A percentile compares a stretch with the other conserved stretches of the same genome.
Conservation (phyloP, 2,113 vertebrate genomes). For the Proteles cristata region DNA sequence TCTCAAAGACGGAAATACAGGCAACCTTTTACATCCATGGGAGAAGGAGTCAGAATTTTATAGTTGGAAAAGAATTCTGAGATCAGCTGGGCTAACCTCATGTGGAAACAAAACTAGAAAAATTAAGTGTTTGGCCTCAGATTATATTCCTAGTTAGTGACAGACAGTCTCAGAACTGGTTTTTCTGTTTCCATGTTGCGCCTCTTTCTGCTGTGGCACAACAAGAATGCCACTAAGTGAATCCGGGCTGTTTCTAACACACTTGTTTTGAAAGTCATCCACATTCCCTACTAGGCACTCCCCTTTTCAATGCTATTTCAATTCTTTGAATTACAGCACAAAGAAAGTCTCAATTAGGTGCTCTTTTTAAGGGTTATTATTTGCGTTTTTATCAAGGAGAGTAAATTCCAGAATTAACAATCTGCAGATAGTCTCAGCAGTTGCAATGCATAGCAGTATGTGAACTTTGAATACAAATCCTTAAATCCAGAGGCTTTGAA, state of each 20-base stretch:
- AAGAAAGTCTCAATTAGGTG: conserved; percentile 65
- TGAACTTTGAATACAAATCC: conserved; percentile 18
- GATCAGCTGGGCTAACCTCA: background rate
- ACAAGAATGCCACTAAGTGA: conserved; percentile 4
- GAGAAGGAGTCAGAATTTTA: background rate
- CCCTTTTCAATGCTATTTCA: conserved; percentile 36
- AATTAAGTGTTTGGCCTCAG: conserved; percentile 15
- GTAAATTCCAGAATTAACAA: conserved; percentile 33
- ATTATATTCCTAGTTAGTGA: background rate
- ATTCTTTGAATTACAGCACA: conserved; percentile 52
- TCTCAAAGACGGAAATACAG: background rate
- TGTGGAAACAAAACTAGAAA: conserved; percentile 27
- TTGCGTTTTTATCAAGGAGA: conserved; percentile 63
- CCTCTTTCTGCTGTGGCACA: background rate
- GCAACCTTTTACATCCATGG: background rate
- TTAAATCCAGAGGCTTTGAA: conserved; percentile 40
- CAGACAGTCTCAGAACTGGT: background rate
- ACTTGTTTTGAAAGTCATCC: conserved; percentile 49
- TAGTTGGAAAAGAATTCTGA: conserved; percentile 36
- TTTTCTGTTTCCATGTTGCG: background rate
- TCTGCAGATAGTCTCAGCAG: background rate
- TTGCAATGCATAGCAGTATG: background rate
- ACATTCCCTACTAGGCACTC: background rate
- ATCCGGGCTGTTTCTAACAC: conserved; percentile 28
- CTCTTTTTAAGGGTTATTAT: conserved; percentile 53